These are phyloP conservation scores for Chaetodon trifasciatus DNA, from an alignment of 2,797 vertebrate genomes.

Conservation along the genomic window DNA sequence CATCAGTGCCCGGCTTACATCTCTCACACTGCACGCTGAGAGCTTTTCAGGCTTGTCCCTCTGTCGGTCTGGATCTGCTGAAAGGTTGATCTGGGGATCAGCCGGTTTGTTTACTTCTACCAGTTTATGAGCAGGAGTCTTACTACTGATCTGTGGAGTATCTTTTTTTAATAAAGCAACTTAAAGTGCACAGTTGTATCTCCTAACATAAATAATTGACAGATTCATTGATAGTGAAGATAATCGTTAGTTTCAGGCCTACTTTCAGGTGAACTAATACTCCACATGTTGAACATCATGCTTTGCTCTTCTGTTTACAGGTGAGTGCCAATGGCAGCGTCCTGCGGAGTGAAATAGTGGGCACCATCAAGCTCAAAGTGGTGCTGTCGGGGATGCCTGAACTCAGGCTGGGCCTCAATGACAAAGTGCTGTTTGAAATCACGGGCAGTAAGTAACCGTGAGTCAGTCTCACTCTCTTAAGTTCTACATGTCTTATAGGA, in stretches of 20 bases:
- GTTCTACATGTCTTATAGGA: too few species aligned
- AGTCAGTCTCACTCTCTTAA: too few species aligned
- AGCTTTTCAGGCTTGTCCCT: background rate
- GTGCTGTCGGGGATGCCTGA: constrained; percentile 90
- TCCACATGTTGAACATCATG: background rate
- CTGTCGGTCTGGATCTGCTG: constrained; percentile 15
- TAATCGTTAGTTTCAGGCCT: background rate
- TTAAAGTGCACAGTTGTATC: background rate
- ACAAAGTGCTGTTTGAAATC: constrained; percentile 90
- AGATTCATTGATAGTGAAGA: background rate
- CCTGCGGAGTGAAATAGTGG: constrained; percentile 87
- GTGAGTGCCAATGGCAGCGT: constrained; percentile 86
- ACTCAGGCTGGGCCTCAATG: constrained; percentile 88
- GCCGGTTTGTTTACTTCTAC: background rate
- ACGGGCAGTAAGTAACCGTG: constrained; percentile 84
- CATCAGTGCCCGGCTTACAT: background rate
- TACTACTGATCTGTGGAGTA: background rate
- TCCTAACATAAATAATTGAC: background rate
- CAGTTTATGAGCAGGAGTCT: background rate
- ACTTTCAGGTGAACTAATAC: background rate
- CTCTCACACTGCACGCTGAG: constrained; percentile 1
- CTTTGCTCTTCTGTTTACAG: constrained; percentile 59
- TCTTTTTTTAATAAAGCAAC: background rate
- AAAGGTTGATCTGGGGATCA: background rate
- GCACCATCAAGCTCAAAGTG: constrained; percentile 87